A percentile compares a stretch with the other conserved stretches of the same genome.
phyloP scores from a whole-genome alignment of 2,113 vertebrate genomes.

The Cavia aperea region DNA sequence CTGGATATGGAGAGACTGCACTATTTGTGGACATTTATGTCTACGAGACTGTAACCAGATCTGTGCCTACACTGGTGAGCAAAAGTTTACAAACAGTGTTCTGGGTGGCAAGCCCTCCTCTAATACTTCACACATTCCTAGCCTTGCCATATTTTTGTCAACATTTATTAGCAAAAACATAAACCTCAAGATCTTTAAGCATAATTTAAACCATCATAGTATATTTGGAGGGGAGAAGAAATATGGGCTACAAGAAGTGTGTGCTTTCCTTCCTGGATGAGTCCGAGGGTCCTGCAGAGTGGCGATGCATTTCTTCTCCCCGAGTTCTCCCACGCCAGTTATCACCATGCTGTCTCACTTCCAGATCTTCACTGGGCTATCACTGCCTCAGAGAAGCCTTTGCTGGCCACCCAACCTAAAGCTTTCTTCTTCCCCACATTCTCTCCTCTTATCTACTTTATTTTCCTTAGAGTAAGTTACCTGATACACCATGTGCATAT shows the following conservation, averaged over 20 bases:
- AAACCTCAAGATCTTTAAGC: background rate
- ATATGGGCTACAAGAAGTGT: background rate
- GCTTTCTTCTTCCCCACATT: background rate
- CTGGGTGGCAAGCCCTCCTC: background rate
- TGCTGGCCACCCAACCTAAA: background rate
- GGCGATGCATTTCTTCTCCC: background rate
- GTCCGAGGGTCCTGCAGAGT: background rate
- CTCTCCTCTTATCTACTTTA: background rate
- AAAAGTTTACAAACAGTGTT: background rate
- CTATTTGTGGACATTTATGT: constrained; percentile 1
- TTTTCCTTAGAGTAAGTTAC: background rate
- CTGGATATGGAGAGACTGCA: background rate
- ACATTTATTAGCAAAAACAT: background rate
- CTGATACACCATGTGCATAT: background rate
- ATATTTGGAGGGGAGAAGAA: background rate
- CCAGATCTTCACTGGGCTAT: background rate
- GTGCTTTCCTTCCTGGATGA: background rate
- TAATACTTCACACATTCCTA: background rate
- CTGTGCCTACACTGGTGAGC: background rate
- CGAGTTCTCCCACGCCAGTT: background rate
- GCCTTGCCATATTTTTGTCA: background rate
- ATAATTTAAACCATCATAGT: background rate
- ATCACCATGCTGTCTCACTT: background rate
- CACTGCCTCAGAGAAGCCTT: background rate
- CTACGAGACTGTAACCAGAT: background rate